Evolutionary conservation across 2,888 invertebrate species (phyloP).

Genomic region (Argyresthia albistria): DNA sequence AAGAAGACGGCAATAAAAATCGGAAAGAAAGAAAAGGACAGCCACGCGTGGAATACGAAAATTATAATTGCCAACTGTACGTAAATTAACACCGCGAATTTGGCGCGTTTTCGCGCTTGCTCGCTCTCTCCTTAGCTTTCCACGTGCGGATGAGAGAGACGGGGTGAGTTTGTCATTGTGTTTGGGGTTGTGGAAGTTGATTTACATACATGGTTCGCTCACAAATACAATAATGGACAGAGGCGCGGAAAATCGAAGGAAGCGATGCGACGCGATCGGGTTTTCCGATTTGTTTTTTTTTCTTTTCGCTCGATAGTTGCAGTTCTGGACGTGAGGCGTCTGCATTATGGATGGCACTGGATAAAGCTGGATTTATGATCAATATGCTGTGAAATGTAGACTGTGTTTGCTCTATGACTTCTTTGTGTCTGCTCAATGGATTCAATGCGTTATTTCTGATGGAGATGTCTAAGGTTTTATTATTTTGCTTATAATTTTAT

Average conservation of each 20-base stretch:
- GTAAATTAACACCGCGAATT: constrained; percentile 69
- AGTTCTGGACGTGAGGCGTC: constrained; percentile 12
- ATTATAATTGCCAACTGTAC: constrained; percentile 71
- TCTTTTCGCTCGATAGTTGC: constrained; percentile 30
- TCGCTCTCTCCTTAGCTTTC: constrained; percentile 10
- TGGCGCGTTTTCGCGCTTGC: constrained; percentile 31
- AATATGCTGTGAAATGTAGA: neutral
- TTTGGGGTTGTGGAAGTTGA: constrained; percentile 36
- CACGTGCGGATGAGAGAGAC: constrained; percentile 7
- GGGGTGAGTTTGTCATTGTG: constrained; percentile 16
- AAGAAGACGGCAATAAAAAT: constrained; percentile 55
- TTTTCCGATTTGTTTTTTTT: constrained; percentile 44
- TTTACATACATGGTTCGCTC: constrained; percentile 57
- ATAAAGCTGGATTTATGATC: neutral
- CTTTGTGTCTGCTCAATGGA: neutral
- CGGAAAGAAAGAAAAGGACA: constrained; percentile 52
- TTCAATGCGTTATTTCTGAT: neutral
- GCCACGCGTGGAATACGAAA: constrained; percentile 50
- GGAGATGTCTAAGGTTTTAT: too few relatives aligned
- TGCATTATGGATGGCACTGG: constrained; percentile 40
- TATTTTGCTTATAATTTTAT: too few relatives aligned
- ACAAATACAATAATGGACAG: constrained; percentile 63
- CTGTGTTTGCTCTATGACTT: neutral
- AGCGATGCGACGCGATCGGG: constrained; percentile 45
- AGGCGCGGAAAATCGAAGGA: constrained; percentile 60